Evolutionary conservation across 23 tunicate genomes (phyloP).

Genomic region (Ascidia mentula): DNA sequence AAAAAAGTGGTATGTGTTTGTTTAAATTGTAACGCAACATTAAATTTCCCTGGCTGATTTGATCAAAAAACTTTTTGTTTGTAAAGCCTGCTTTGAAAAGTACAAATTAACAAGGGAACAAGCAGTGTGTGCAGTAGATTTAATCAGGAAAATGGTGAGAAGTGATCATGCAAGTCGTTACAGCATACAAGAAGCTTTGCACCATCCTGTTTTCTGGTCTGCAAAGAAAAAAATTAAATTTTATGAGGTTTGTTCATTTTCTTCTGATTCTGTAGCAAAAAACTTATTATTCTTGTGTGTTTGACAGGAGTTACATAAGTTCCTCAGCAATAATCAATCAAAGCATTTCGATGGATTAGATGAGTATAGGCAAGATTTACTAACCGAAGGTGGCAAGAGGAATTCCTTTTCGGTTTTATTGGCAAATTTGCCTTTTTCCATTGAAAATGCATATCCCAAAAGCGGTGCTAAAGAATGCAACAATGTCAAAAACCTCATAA

Average conservation of each 20-base stretch:
- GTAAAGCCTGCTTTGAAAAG: not conserved
- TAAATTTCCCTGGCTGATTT: no score
- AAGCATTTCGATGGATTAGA: not conserved
- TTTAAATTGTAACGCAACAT: no score
- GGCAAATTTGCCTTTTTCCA: not conserved
- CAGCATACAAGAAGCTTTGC: not conserved
- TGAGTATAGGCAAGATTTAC: not conserved
- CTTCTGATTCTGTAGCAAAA: not conserved
- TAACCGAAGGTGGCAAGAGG: not conserved
- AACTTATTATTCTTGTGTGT: not conserved
- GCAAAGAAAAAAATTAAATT: not conserved
- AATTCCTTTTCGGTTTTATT: not conserved
- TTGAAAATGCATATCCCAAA: not conserved
- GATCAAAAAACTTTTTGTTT: not conserved
- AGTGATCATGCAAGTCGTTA: not conserved
- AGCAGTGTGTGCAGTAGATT: not conserved
- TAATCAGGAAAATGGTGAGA: not conserved
- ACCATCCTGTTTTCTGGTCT: conserved; percentile 1
- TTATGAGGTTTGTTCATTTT: not conserved
- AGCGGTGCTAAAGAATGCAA: not conserved
- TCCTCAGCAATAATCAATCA: not conserved
- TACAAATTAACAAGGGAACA: not conserved
- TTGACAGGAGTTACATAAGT: not conserved
- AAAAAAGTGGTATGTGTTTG: not conserved
- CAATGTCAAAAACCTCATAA: not conserved